Percentiles rank a stretch among this genome's conserved stretches.
These are phyloP conservation scores for Fregetta grallaria DNA, from an alignment of 2,113 vertebrate species.

Conservation along the genomic window DNA sequence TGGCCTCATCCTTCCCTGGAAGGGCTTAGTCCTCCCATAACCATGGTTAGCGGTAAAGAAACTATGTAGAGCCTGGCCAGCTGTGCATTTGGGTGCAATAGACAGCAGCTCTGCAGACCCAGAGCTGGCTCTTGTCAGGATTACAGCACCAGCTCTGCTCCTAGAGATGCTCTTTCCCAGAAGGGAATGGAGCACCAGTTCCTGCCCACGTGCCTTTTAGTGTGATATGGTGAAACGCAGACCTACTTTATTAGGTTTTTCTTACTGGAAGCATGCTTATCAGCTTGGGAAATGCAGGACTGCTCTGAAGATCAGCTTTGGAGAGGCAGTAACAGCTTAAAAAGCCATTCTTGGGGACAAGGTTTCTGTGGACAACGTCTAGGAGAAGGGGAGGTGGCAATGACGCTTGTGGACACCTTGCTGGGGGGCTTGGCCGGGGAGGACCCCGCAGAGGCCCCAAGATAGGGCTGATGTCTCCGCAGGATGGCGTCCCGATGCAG, in stretches of 20 bases:
- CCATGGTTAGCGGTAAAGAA: rapidly evolving
- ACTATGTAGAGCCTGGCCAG: not conserved
- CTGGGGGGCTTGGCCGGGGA: not conserved
- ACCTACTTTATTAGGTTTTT: not conserved
- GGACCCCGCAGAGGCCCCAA: rapidly evolving
- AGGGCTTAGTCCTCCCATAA: not conserved
- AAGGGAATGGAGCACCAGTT: not conserved
- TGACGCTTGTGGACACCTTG: not conserved
- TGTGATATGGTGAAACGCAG: not conserved
- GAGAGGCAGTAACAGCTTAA: not conserved
- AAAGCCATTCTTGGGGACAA: rapidly evolving
- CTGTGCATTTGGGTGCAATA: not conserved
- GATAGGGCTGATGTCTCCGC: not conserved
- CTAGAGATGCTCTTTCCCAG: not conserved
- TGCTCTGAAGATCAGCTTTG: not conserved
- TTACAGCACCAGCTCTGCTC: not conserved
- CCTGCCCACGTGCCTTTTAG: not conserved
- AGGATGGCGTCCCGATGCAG: rapidly evolving
- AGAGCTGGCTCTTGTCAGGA: not conserved
- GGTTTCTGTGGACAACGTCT: not conserved
- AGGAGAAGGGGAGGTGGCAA: not conserved
- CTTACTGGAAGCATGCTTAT: not conserved
- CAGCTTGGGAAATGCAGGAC: not conserved
- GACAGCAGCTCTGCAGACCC: not conserved
- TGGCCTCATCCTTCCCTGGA: not conserved